These are phyloP conservation scores for Prunella fulvescens DNA, from an alignment of 2,113 vertebrate species.

Conservation along the genomic window DNA sequence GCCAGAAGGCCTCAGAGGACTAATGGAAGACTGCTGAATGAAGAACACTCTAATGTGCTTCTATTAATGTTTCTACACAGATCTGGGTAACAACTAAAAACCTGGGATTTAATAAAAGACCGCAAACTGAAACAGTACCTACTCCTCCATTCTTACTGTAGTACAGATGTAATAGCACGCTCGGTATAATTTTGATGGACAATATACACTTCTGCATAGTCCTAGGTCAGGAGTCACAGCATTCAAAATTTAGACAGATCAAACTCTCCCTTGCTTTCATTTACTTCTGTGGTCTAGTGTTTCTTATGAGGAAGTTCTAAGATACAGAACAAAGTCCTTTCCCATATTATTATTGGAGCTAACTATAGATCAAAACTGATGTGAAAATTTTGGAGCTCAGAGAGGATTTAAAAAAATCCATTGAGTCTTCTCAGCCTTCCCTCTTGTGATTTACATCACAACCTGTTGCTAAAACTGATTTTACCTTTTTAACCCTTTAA, in stretches of 20 bases:
- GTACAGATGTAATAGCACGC: not conserved
- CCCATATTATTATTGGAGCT: not conserved
- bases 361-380: not conserved
- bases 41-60: not conserved
- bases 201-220: not conserved
- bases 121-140: not conserved
- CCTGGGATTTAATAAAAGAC: not conserved
- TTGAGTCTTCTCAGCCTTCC: not conserved
- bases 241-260: not conserved
- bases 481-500: not conserved
- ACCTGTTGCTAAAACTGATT: not conserved
- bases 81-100: not conserved
- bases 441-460: not conserved
- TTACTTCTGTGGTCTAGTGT: not conserved
- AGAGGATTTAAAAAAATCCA: not conserved
- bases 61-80: not conserved
- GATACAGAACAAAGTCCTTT: not conserved
- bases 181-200: not conserved
- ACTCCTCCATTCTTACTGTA: not conserved
- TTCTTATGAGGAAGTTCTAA: not conserved
- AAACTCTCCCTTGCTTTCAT: not conserved
- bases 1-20: slow-evolving; percentile 88
- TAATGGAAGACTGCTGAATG: slow-evolving; percentile 81
- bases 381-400: not conserved
- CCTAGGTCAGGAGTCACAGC: not conserved